A percentile compares a stretch with the other conserved stretches of the same genome.
These are phyloP conservation scores for Anneissia japonica DNA, from an alignment of 35 echinoderm and acorn worm species.

Conservation along the genomic window DNA sequence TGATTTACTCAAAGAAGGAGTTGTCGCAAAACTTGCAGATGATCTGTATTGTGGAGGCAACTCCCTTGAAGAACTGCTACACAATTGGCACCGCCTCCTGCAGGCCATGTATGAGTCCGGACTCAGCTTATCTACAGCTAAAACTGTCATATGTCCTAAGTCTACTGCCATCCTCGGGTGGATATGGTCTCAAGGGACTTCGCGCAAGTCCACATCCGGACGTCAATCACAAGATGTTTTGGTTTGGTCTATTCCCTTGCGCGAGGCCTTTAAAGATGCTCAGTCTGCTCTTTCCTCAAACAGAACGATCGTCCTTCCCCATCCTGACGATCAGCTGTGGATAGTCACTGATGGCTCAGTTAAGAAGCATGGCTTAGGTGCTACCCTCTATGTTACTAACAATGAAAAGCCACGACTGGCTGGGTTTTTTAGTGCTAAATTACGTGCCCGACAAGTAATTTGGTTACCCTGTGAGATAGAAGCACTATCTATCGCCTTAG, in stretches of 20 bases:
- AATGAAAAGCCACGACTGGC: background rate
- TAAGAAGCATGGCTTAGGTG: background rate
- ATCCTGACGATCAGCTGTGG: background rate
- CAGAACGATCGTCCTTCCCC: background rate
- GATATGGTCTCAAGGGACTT: too few relatives aligned
- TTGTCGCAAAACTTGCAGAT: background rate
- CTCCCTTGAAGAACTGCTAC: background rate
- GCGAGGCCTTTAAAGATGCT: background rate
- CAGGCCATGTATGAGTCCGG: background rate
- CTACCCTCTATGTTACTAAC: background rate
- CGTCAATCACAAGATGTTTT: slow-evolving; percentile 12
- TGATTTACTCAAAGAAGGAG: background rate
- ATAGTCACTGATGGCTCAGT: background rate
- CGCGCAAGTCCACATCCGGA: background rate
- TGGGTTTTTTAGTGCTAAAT: background rate
- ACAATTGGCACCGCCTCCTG: background rate
- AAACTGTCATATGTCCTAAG: background rate
- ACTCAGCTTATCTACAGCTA: background rate
- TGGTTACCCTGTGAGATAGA: background rate
- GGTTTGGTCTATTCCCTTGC: slow-evolving; percentile 17
- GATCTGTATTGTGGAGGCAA: background rate
- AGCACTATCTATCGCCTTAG: background rate
- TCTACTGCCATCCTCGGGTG: slow-evolving; percentile 44
- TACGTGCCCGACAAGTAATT: background rate
- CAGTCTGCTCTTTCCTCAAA: background rate